phyloP scores from a whole-genome alignment of 1,140 invertebrate species.

The Lasioglossum baleicum region DNA sequence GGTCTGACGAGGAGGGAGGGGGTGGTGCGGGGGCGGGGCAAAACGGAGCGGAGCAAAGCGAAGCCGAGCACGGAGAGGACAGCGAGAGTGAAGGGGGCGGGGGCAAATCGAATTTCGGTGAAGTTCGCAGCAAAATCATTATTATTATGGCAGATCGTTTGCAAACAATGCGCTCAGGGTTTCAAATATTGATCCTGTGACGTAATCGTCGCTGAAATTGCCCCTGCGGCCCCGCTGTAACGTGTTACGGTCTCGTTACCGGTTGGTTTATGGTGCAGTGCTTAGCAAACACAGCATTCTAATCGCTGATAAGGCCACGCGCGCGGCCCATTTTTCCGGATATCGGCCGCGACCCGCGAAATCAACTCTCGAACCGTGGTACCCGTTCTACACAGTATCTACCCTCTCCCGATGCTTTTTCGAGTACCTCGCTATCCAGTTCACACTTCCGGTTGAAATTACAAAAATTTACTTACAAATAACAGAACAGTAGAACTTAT shows the following conservation, averaged over 20 bases:
- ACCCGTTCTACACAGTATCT: background rate
- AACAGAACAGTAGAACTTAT: too few species aligned
- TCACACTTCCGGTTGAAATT: background rate
- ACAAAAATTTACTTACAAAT: too few species aligned
- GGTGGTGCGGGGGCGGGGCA: too few species aligned
- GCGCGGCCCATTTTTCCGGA: background rate
- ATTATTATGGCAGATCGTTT: conserved; percentile 46
- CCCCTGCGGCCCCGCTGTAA: conserved; percentile 23
- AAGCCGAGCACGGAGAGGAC: background rate
- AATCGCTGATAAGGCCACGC: conserved; percentile 29
- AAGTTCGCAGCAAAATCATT: conserved; percentile 47
- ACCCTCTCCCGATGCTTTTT: background rate
- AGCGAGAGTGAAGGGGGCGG: background rate
- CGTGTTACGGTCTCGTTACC: conserved; percentile 36
- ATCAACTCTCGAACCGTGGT: background rate
- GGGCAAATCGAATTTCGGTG: conserved; percentile 24
- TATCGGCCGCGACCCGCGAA: background rate
- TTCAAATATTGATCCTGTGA: conserved; percentile 50
- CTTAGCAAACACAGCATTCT: conserved; percentile 35
- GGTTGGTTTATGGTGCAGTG: conserved; percentile 17
- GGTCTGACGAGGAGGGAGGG: background rate
- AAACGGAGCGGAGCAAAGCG: too few species aligned
- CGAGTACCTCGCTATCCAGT: background rate
- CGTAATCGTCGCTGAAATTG: conserved; percentile 36
- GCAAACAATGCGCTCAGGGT: conserved; percentile 46